phyloP scores from a whole-genome alignment of 1,140 invertebrate genomes.

The Drosophila leontia region DNA sequence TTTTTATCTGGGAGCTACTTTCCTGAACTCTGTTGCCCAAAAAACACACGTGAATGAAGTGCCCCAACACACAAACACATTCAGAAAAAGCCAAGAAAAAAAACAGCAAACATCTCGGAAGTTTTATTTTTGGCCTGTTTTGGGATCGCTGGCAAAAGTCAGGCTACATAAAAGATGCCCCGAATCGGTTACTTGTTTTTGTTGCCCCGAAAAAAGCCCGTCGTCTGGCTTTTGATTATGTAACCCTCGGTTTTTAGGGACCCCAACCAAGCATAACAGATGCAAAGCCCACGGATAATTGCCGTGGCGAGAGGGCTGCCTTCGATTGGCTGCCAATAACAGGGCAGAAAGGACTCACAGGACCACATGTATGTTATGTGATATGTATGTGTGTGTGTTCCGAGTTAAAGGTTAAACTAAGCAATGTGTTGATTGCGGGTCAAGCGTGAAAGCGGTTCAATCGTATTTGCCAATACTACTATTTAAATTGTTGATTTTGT shows the following conservation, averaged over 20 bases:
- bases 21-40: slow-evolving; percentile 8
- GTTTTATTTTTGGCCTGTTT: slow-evolving; percentile 55
- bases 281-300: slow-evolving; percentile 61
- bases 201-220: slow-evolving; percentile 21
- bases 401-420: slow-evolving; percentile 51
- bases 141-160: slow-evolving; percentile 46
- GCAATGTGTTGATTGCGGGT: slow-evolving; percentile 61
- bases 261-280: slow-evolving; percentile 40
- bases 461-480: slow-evolving; percentile 36
- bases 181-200: slow-evolving; percentile 54
- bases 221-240: slow-evolving; percentile 60
- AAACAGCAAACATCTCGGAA: slow-evolving; percentile 35
- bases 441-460: slow-evolving; percentile 66
- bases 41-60: slow-evolving; percentile 20
- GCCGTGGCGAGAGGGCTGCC: slow-evolving; percentile 19
- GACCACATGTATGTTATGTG: not conserved
- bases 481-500: slow-evolving; percentile 70
- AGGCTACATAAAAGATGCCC: slow-evolving; percentile 51
- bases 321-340: slow-evolving; percentile 73
- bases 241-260: slow-evolving; percentile 54
- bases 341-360: slow-evolving; percentile 31
- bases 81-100: slow-evolving; percentile 5
- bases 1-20: not conserved
- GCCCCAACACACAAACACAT: slow-evolving; percentile 7
- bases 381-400: slow-evolving; percentile 1